Evolutionary conservation across 64 coral and sea anemone genomes (phyloP), one percentile per base, ranked within the genome.

Genomic region (Stylophora pistillata): DNA sequence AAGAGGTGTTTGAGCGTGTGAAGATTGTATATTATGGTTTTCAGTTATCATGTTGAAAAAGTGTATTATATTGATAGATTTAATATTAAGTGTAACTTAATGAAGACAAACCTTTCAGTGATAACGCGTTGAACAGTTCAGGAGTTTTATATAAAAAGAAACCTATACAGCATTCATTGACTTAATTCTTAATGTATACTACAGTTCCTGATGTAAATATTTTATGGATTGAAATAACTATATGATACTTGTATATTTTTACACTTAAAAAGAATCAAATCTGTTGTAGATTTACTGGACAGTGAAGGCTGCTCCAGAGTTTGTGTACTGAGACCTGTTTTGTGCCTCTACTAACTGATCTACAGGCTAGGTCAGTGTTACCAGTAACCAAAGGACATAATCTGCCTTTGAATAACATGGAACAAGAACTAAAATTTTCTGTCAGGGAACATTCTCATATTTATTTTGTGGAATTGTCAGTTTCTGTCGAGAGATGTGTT

Each of bases 161-260:
- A 47, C 33, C 65, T 69, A 69, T 84, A 23, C 10, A 37, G 41
- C 80, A 52, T 84, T 70, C 80, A 84, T 84, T 70, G 62, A 53
- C 61, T 69, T 84, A 84, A 84, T 84, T 84, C 80, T 84, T 84
- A 84, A 84, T 84, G 80, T 84, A 84, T 84, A 70, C 80, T 84
- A 34, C 80, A 84, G 61, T 23, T 54, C 62, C 15, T 65, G 62
- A 69, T 84, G 80, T 84, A 84, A 84, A 84, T 84, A 84, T 84
- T 84, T 84, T 84, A 84, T 84, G 80, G 62, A 84, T 68, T 84
- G 69, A 84, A 62, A 84, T 84, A 34, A 84, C 80, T 84, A 82
- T 82, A 84, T 84, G 60, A 84, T 84, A 84, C 80, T 84, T 84
- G 80, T 84, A 84, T 84, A 84, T 84, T 84, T 84, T 84, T 84